These are phyloP conservation scores for Chrysodeixis includens DNA, from an alignment of 2,888 invertebrate species.

Conservation along the genomic window DNA sequence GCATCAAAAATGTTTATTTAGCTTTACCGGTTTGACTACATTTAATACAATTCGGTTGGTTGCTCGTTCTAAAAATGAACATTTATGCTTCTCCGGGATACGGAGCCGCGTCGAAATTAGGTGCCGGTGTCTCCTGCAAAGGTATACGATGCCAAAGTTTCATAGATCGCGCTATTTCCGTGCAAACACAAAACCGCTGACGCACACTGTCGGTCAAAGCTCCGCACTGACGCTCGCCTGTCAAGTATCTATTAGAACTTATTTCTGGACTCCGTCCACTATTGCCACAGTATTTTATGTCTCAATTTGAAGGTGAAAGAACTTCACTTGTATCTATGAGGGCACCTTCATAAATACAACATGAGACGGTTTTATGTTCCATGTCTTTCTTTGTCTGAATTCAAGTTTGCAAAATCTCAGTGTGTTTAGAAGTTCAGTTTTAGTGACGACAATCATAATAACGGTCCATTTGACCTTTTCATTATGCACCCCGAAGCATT, in stretches of 20 bases:
- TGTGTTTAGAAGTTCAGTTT: conserved; percentile 14
- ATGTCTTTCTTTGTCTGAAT: conserved; percentile 19
- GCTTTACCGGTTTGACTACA: conserved; percentile 5
- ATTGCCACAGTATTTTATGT: conserved; percentile 47
- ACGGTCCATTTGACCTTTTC: conserved; percentile 71
- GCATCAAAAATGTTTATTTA: conserved; percentile 25
- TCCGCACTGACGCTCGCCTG: conserved; percentile 64
- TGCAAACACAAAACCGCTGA: conserved; percentile 62
- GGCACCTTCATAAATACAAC: background rate
- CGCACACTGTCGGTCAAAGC: conserved; percentile 72
- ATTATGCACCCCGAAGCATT: conserved; percentile 69
- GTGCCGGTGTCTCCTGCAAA: conserved; percentile 76
- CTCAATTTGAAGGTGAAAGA: conserved; percentile 55
- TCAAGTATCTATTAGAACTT: conserved; percentile 58
- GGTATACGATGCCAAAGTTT: conserved; percentile 79
- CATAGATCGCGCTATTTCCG: conserved; percentile 78
- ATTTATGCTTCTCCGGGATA: conserved; percentile 59
- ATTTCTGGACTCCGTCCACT: conserved; percentile 59
- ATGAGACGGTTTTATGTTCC: conserved; percentile 2
- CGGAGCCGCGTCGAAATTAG: conserved; percentile 63
- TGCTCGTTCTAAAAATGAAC: conserved; percentile 47
- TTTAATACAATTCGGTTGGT: conserved; percentile 11
- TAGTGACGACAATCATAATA: conserved; percentile 35
- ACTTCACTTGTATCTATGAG: conserved; percentile 34
- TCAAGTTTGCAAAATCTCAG: conserved; percentile 5